phyloP scores from a whole-genome alignment of 2,797 vertebrate genomes.

The Ptychobarbus kaznakovi region DNA sequence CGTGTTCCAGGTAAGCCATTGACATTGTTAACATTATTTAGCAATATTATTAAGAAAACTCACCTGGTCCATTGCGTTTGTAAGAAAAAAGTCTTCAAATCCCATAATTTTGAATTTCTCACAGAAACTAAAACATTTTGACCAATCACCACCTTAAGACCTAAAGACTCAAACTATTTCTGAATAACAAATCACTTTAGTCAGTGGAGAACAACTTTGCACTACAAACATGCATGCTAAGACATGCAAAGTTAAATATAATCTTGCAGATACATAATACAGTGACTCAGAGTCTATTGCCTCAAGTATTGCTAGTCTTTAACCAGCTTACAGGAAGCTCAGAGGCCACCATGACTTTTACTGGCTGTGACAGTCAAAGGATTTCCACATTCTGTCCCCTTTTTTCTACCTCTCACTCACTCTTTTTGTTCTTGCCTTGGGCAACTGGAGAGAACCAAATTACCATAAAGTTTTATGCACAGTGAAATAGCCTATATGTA shows the following conservation, averaged over 20 bases:
- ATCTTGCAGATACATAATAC: neutral
- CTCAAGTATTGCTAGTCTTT: neutral
- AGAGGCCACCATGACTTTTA: constrained; percentile 28
- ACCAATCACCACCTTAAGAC: neutral
- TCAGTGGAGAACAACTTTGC: constrained; percentile 9
- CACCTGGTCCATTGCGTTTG: neutral
- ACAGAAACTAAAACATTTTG: neutral
- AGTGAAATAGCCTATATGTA: neutral
- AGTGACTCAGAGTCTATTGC: constrained; percentile 33
- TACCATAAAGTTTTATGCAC: neutral
- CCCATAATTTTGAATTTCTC: neutral
- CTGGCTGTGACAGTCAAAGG: constrained; percentile 15
- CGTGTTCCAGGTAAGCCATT: neutral
- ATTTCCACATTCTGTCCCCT: neutral
- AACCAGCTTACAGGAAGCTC: constrained; percentile 36
- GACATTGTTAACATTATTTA: neutral
- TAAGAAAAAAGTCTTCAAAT: neutral
- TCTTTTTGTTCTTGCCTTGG: neutral
- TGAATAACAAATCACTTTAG: constrained; percentile 5
- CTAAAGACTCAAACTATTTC: constrained; percentile 2
- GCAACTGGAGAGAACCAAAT: neutral
- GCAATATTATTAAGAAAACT: neutral
- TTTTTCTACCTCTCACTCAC: constrained; percentile 8
- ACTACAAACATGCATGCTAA: neutral
- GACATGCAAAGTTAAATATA: constrained; percentile 35